phyloP scores from a whole-genome alignment of 2,797 vertebrate genomes.

The Mionectes olivaceus region DNA sequence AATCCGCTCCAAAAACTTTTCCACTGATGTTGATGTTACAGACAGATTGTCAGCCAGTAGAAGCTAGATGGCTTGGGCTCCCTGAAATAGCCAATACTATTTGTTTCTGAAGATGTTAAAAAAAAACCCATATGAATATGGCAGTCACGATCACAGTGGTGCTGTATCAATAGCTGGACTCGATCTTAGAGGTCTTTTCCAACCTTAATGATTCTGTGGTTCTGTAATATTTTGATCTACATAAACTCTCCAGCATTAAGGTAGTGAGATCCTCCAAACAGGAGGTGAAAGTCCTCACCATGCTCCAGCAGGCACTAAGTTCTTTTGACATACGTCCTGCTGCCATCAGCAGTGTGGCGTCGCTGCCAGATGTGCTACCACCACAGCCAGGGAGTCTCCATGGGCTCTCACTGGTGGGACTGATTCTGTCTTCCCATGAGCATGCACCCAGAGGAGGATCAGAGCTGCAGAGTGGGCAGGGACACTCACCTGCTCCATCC shows the following conservation, averaged over 20 bases:
- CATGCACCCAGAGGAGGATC: accelerated
- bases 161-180: background rate
- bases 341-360: background rate
- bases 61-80: background rate
- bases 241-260: background rate
- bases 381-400: background rate
- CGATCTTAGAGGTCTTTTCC: background rate
- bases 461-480: background rate
- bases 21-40: accelerated
- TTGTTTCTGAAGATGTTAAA: background rate
- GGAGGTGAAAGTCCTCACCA: background rate
- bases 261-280: background rate
- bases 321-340: accelerated
- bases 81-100: background rate
- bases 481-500: background rate
- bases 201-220: background rate
- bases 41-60: background rate
- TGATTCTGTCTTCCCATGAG: background rate
- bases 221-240: background rate
- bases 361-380: background rate
- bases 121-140: background rate
- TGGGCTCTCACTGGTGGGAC: background rate
- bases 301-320: background rate
- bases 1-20: background rate
- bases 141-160: background rate